Evolutionary conservation across 2,888 invertebrate genomes (phyloP).

Genomic region (Mactromeris polynyma): DNA sequence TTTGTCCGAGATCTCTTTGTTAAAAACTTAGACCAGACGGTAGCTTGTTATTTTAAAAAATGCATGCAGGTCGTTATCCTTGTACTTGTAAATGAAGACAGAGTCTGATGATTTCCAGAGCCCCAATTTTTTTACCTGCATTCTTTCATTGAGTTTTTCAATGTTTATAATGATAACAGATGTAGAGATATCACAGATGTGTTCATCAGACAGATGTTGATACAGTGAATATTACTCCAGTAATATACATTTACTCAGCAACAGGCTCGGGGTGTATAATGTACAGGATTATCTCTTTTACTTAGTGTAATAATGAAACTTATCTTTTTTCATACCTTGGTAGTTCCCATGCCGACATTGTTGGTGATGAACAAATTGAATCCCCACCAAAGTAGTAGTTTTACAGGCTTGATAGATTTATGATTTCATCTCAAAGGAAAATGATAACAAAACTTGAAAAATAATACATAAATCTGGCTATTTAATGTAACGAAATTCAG

Average conservation of each 20-base stretch:
- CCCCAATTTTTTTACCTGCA: not conserved
- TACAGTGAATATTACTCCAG: not conserved
- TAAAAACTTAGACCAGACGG: not conserved
- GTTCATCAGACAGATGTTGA: constrained; percentile 12
- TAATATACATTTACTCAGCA: not conserved
- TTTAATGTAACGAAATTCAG: not conserved
- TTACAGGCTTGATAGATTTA: not conserved
- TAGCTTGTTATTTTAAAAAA: not conserved
- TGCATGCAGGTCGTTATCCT: not conserved
- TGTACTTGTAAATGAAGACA: constrained; percentile 2
- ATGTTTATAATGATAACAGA: constrained; percentile 6
- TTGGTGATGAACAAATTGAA: constrained; percentile 9
- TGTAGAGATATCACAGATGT: not conserved
- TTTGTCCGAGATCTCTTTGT: not conserved
- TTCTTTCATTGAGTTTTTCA: constrained; percentile 8
- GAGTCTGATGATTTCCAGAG: not conserved
- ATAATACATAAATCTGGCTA: not conserved
- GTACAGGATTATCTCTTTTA: not conserved
- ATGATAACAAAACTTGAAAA: constrained; percentile 1
- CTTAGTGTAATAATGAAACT: not conserved
- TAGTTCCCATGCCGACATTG: not conserved
- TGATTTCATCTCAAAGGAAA: not conserved
- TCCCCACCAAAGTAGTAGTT: not conserved
- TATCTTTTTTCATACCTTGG: constrained; percentile 12
- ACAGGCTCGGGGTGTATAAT: not conserved